Evolutionary conservation across 2,113 vertebrate species (phyloP).

Genomic region (Uropsilus gracilis): DNA sequence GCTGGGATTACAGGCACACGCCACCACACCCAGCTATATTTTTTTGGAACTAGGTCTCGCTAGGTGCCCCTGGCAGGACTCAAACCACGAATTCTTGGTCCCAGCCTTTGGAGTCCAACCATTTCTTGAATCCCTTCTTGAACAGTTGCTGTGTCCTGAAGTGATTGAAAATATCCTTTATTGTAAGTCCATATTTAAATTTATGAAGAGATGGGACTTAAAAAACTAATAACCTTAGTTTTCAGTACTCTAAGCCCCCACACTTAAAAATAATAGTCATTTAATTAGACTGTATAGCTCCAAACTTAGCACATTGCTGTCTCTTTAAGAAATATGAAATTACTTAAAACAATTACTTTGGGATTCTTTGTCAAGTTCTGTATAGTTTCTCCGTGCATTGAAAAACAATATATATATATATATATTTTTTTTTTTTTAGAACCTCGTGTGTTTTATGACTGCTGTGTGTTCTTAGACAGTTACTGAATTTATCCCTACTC

Average conservation of each 20-base stretch:
- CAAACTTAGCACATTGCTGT: neutral
- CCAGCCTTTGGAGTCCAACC: neutral
- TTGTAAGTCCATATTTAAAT: neutral
- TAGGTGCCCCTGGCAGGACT: no score
- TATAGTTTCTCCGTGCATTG: neutral
- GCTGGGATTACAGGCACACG: no score
- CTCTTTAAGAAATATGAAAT: slow-evolving; percentile 21
- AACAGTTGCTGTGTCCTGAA: neutral
- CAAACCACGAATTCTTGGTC: no score
- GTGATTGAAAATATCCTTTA: slow-evolving; percentile 4
- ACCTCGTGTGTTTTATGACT: neutral
- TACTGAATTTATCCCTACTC: slow-evolving; percentile 22
- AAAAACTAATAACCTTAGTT: neutral
- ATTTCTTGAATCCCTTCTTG: neutral
- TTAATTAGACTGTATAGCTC: neutral
- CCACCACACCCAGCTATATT: no score
- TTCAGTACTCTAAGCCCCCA: slow-evolving; percentile 6
- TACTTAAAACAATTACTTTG: neutral
- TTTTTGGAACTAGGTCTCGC: no score
- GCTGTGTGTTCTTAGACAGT: neutral
- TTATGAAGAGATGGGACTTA: neutral
- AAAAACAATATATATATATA: neutral
- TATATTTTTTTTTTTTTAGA: neutral
- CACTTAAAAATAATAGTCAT: neutral
- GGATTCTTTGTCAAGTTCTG: neutral